These are phyloP conservation scores for Rhinoraja longicauda DNA, from an alignment of 2,797 vertebrate genomes.

Conservation along the genomic window DNA sequence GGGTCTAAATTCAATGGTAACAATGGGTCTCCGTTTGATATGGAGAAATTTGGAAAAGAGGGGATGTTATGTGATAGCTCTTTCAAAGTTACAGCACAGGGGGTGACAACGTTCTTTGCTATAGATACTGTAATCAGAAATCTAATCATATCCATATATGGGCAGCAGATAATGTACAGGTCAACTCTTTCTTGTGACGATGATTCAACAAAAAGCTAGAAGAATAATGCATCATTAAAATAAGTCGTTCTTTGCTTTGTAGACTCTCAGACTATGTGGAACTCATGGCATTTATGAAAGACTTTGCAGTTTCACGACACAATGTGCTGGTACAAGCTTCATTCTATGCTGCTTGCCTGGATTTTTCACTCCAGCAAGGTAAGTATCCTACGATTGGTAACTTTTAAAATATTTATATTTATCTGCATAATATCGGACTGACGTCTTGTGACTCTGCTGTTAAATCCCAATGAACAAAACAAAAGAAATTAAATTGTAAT, in stretches of 20 bases:
- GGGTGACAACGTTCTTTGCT: too few species aligned
- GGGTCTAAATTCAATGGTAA: too few species aligned
- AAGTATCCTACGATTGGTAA: not conserved
- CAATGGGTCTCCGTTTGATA: too few species aligned
- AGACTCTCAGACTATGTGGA: constrained; percentile 22
- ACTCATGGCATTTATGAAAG: not conserved
- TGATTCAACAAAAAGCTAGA: not conserved
- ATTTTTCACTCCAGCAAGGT: constrained; percentile 26
- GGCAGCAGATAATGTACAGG: not conserved
- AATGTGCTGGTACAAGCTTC: constrained; percentile 19
- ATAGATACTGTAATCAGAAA: too few species aligned
- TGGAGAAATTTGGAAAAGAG: too few species aligned
- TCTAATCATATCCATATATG: too few species aligned
- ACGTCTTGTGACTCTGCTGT: not conserved
- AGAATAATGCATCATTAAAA: not conserved
- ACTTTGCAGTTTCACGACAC: not conserved
- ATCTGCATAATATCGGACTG: not conserved
- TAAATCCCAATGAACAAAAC: not conserved
- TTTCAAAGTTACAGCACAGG: too few species aligned
- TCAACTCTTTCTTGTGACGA: not conserved
- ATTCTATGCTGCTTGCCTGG: constrained; percentile 23
- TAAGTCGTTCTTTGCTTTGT: not conserved
- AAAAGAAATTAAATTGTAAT: not conserved
- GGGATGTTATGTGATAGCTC: too few species aligned
- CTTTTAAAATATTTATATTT: not conserved